Base-by-base conservation (phyloP, 2,113 vertebrate genomes). In the Dipodomys merriami region DNA sequence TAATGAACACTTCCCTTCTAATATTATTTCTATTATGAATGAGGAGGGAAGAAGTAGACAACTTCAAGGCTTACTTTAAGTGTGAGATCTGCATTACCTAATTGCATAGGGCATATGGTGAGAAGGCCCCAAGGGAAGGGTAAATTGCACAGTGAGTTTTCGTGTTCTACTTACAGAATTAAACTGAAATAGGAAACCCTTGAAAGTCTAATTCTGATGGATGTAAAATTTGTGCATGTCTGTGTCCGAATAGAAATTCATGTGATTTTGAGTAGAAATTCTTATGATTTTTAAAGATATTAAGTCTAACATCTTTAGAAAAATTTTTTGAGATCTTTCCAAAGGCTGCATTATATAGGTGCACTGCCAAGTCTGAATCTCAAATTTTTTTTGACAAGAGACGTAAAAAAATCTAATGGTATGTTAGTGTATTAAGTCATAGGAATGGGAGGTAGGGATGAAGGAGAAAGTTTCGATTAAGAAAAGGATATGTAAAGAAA, bases 111-210 rank as follows among this genome's bases (percentile, higher is more conserved):
- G 72, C 39, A 62, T n/a, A 20, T 15, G 53, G 69, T 35, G 29
- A 9, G 1, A 7, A 78, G 23, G 44, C 49, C 39, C 35, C 35
- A n/a, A 53, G 1, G n/a, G 8, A 77, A 19, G 15, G 11, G 7
- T 1, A 88, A 33, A 80, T 23, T 33, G 44, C 35, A 19, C 25
- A 57, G 22, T 35, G 53, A 33, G 2, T 67, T 49, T 39, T 53
- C 30, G 7, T 22, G 72, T 93, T 84, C 73, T 18, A 57, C 53
- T 93, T 86, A 91, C 25, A 77, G 33, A 94, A 83, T 22, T 80
- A 22, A 84, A 71, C 2, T 39, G 30, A 83, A 72, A 73, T 77
- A 74, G 25, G 6, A 90, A 76, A 83, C 25, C 89, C 39, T n/a
- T 23, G 30, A 77, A 84, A 65, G 62, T 15, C 57, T 69, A 46